Conservation (phyloP, 2,113 vertebrate genomes). For the Lycaon pictus region DNA sequence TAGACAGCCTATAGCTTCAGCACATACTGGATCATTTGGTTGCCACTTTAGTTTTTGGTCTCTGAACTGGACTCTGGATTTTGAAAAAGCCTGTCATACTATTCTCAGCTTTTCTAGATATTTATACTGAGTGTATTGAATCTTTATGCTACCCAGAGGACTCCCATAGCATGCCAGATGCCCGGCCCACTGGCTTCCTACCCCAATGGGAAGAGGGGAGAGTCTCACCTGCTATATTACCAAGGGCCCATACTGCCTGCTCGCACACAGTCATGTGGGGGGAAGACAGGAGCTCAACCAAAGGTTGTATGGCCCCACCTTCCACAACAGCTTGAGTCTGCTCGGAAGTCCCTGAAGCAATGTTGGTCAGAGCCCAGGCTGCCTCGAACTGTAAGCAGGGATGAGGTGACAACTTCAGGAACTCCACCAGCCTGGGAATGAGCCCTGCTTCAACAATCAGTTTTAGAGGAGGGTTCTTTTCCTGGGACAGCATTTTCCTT, state of each 20-base stretch:
- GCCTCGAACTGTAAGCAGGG: constrained; percentile 93
- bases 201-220: neutral
- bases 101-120: neutral
- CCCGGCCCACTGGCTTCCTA: neutral
- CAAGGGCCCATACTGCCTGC: constrained; percentile 95
- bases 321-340: constrained; percentile 94
- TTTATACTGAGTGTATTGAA: neutral
- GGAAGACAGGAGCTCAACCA: constrained; percentile 92
- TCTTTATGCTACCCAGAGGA: neutral
- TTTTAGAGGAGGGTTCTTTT: constrained; percentile 90
- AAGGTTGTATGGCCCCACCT: constrained; percentile 90
- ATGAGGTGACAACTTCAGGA: constrained; percentile 87
- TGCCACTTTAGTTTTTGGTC: neutral
- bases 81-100: neutral
- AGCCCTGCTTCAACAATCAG: constrained; percentile 91
- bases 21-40: neutral
- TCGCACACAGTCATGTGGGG: constrained; percentile 93
- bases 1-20: neutral
- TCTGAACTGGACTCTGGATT: constrained; percentile 16
- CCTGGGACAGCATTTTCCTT: constrained; percentile 93
- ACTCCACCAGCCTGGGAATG: constrained; percentile 91
- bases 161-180: fast-evolving
- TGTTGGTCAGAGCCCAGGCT: constrained; percentile 96
- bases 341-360: constrained; percentile 93
- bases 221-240: constrained; percentile 94